A percentile compares a stretch with the other conserved stretches of the same genome.
Conservation (phyloP, 2,113 vertebrate species). For the Phrynosoma blainvillii region DNA sequence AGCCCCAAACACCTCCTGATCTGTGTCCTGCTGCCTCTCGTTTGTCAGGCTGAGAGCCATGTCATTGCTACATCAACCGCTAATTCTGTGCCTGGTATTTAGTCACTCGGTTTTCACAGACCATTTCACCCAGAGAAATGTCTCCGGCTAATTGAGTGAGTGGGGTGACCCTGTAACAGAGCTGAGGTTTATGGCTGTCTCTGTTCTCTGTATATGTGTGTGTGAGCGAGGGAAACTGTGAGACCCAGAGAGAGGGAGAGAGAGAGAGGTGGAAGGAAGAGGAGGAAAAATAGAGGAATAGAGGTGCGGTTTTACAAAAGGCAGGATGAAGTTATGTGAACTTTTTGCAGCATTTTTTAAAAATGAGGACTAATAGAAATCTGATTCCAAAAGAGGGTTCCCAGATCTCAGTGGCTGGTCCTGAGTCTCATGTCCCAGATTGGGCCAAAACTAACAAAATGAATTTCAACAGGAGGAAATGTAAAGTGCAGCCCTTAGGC, state of each 20-base stretch:
- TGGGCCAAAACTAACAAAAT: too few species aligned
- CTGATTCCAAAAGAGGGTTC: too few species aligned
- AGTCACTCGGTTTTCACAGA: slow-evolving; percentile 60
- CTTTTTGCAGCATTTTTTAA: too few species aligned
- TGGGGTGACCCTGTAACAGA: slow-evolving; percentile 60
- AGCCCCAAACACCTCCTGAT: accelerated
- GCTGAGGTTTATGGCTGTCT: not conserved
- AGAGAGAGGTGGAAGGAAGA: too few species aligned
- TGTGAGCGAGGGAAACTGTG: not conserved
- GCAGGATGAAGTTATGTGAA: too few species aligned
- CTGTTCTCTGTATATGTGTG: not conserved
- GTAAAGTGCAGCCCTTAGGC: too few species aligned
- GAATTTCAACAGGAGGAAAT: too few species aligned
- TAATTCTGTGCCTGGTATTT: not conserved
- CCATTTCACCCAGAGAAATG: slow-evolving; percentile 64
- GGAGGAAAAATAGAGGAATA: too few species aligned
- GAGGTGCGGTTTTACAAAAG: not conserved
- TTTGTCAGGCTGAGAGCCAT: not conserved
- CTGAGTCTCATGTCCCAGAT: too few species aligned
- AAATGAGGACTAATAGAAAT: too few species aligned
- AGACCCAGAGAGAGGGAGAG: too few species aligned
- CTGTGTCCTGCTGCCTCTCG: not conserved
- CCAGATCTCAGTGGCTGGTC: too few species aligned
- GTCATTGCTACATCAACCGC: accelerated
- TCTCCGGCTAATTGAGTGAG: slow-evolving; percentile 50